phyloP scores from a whole-genome alignment of 2,797 vertebrate genomes.

The Serranus cabrilla region DNA sequence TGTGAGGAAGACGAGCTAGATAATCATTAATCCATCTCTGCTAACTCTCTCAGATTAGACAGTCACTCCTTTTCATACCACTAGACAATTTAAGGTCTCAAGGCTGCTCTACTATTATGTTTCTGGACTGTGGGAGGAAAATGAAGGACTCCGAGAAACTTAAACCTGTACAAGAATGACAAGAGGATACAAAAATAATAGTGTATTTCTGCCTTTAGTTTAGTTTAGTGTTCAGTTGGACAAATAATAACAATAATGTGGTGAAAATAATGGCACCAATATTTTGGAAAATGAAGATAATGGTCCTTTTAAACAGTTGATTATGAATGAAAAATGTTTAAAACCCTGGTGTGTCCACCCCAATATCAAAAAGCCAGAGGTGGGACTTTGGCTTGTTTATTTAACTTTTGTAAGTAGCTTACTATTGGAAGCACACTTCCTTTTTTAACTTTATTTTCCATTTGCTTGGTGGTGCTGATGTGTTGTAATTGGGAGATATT shows the following conservation, averaged over 20 bases:
- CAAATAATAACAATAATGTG: background rate
- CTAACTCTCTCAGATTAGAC: constrained; percentile 13
- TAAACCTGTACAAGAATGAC: background rate
- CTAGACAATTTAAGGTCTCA: constrained; percentile 20
- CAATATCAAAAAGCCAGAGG: too few species aligned
- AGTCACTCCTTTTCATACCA: constrained; percentile 25
- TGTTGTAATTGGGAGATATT: too few species aligned
- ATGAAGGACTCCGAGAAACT: background rate
- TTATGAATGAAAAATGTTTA: background rate
- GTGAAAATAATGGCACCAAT: background rate
- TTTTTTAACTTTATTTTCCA: too few species aligned
- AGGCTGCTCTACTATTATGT: background rate
- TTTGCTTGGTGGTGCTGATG: too few species aligned
- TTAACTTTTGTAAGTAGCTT: too few species aligned
- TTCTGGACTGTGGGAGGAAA: background rate
- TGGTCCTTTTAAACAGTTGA: background rate
- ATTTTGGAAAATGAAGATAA: background rate
- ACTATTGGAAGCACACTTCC: too few species aligned
- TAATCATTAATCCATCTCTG: constrained; percentile 8
- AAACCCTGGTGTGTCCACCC: too few species aligned
- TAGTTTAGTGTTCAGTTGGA: background rate
- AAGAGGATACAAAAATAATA: too few species aligned
- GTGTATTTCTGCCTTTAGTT: too few species aligned
- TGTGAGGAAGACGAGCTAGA: background rate
- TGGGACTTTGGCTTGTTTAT: too few species aligned